Base-by-base conservation (phyloP, 2,797 vertebrate genomes). In the Loris lydekkerianus region DNA sequence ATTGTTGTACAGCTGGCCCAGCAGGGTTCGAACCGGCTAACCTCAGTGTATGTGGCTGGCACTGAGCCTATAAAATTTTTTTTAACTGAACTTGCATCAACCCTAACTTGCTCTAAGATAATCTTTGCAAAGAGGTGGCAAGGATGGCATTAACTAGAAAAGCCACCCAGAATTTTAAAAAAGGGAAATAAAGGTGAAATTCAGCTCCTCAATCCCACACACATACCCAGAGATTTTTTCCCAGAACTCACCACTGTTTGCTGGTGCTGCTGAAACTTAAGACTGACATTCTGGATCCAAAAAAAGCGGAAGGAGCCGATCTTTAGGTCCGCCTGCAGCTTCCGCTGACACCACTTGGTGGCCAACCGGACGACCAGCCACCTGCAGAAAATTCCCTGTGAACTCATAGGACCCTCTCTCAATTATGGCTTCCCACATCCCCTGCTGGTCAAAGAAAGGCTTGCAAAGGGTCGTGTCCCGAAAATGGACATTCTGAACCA, bases 231-330 rank as follows among this genome's bases (percentile, higher is more conserved):
- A 43, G 67, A 86, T 56, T 86, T 81, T 58, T 81, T 58, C 49
- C 90, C 17, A 23, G n/a, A 61, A 98, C 99, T 98, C 98, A 99
- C 99, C 99, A 99, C 98, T 2, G 98, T 99, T 96, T 99, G 99
- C 90, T 99, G 99, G 97, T 99, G 99, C 89, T 95, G 99, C 94
- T 99, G 99, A 98, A 99, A 99, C 97, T 99, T 99, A 98, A 99
- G 98, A 98, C 99, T 99, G 82, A 99, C 98, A 97, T 99, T 99
- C 94, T 99, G 98, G 49, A 99, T 98, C 97, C 99, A 99, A 95
- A 99, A 99, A 97, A 99, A 98, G 29, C 99, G 99, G 0, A 99
- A 98, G 76, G 99, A 99, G 93, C 98, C 99, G 0, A 99, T 99
- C 98, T 99, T 99, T 40, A 99, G 98, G 65, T 99, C 99, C 0